phyloP scores from a whole-genome alignment of 1,140 invertebrate species.

The Drosophila oshimai region DNA sequence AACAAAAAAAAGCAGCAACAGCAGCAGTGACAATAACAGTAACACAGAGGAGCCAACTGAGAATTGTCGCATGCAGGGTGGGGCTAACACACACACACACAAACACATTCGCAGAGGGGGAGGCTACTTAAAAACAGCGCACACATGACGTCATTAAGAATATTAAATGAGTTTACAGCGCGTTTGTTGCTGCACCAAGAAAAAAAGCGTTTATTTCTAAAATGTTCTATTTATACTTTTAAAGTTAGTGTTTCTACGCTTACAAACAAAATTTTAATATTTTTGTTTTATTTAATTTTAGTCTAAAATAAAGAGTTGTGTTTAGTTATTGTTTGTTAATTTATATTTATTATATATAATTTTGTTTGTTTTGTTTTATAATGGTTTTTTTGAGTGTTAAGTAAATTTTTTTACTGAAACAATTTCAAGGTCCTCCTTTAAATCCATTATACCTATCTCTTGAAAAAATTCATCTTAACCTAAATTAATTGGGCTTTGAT shows the following conservation, averaged over 20 bases:
- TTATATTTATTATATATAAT: too few relatives aligned
- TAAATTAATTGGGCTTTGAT: too few relatives aligned
- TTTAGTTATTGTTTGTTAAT: too few relatives aligned
- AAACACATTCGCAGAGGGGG: constrained; percentile 1
- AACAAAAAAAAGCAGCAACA: constrained; percentile 6
- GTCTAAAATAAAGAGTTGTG: too few relatives aligned
- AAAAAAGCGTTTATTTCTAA: background rate
- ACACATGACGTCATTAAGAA: constrained; percentile 73
- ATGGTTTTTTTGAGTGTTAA: too few relatives aligned
- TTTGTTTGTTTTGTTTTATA: too few relatives aligned
- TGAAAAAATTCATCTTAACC: too few relatives aligned
- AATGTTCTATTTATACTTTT: background rate
- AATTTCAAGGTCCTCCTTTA: too few relatives aligned
- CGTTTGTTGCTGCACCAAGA: constrained; percentile 35
- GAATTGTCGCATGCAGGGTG: constrained; percentile 38
- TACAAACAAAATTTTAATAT: background rate
- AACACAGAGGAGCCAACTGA: constrained; percentile 25
- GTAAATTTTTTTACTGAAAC: too few relatives aligned
- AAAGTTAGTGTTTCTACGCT: too few relatives aligned
- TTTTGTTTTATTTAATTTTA: background rate
- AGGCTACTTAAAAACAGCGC: constrained; percentile 48
- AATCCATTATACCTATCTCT: too few relatives aligned
- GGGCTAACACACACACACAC: constrained; percentile 13
- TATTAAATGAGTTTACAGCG: constrained; percentile 74
- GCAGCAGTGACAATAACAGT: constrained; percentile 19